Percentiles rank a stretch among this genome's conserved stretches.
phyloP scores from a whole-genome alignment of 1,140 invertebrate genomes.

The Heliconius hewitsoni region DNA sequence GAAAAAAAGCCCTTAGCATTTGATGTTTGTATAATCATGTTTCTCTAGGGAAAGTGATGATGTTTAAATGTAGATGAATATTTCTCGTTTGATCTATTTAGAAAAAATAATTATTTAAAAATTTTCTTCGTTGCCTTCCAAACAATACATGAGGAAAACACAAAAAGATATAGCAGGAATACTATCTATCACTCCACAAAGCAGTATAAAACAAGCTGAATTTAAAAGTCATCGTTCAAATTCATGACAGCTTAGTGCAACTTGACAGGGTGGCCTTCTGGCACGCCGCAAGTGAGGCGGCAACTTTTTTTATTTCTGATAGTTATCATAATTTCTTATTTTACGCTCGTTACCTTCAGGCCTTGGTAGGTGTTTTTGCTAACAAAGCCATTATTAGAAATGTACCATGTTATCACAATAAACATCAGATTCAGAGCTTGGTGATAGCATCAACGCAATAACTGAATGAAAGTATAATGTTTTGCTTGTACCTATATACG shows the following conservation, averaged over 20 bases:
- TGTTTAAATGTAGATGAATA: too few relatives aligned
- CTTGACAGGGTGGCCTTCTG: constrained; percentile 28
- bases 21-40: too few relatives aligned
- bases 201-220: constrained; percentile 10
- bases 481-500: too few relatives aligned
- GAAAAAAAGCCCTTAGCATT: too few relatives aligned
- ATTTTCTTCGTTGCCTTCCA: neutral
- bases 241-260: constrained; percentile 50
- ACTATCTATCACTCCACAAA: neutral
- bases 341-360: constrained; percentile 6
- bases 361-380: neutral
- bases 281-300: constrained; percentile 26
- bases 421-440: too few relatives aligned
- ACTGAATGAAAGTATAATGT: too few relatives aligned
- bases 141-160: neutral
- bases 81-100: too few relatives aligned
- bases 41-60: too few relatives aligned
- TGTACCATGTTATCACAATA: neutral
- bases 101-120: neutral
- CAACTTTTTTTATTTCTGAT: constrained; percentile 18
- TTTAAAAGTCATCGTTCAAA: constrained; percentile 57
- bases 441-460: too few relatives aligned
- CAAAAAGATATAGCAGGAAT: neutral
- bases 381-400: neutral
- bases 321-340: constrained; percentile 14